These are phyloP conservation scores for Notodonta ziczac DNA, from an alignment of 2,888 invertebrate genomes.

Conservation along the genomic window DNA sequence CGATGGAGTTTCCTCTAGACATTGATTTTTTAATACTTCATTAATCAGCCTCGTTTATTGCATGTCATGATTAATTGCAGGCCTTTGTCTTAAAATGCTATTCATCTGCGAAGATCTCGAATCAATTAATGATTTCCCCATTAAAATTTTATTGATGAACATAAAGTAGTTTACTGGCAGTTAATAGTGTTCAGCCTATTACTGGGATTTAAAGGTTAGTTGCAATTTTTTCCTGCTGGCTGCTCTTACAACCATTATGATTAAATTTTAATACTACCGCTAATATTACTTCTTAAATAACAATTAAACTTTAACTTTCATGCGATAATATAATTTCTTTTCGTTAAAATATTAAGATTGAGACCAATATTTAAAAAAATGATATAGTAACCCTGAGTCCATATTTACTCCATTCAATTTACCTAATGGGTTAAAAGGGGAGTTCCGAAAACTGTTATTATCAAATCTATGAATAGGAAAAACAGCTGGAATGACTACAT, in stretches of 20 bases:
- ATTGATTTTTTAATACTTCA: neutral
- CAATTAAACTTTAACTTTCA: too few species aligned
- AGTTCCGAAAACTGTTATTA: too few species aligned
- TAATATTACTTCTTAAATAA: too few species aligned
- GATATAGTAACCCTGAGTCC: too few species aligned
- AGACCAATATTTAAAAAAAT: too few species aligned
- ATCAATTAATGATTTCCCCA: conserved; percentile 21
- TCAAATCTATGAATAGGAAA: neutral
- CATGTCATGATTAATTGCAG: neutral
- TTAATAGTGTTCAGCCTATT: conserved; percentile 8
- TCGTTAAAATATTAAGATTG: too few species aligned
- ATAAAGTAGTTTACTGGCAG: conserved; percentile 23
- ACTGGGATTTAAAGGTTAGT: conserved; percentile 3
- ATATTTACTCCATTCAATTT: too few species aligned
- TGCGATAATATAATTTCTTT: too few species aligned
- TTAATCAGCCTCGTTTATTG: neutral
- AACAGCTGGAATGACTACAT: neutral
- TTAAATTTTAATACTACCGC: too few species aligned
- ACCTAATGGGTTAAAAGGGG: too few species aligned
- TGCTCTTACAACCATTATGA: neutral
- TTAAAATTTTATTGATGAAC: conserved; percentile 26
- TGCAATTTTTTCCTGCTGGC: neutral
- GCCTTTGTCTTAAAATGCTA: neutral
- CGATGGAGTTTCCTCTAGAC: neutral
- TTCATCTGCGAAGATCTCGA: conserved; percentile 6